Evolutionary conservation across 2,113 vertebrate species (phyloP).

Genomic region (Odobenus rosmarus): DNA sequence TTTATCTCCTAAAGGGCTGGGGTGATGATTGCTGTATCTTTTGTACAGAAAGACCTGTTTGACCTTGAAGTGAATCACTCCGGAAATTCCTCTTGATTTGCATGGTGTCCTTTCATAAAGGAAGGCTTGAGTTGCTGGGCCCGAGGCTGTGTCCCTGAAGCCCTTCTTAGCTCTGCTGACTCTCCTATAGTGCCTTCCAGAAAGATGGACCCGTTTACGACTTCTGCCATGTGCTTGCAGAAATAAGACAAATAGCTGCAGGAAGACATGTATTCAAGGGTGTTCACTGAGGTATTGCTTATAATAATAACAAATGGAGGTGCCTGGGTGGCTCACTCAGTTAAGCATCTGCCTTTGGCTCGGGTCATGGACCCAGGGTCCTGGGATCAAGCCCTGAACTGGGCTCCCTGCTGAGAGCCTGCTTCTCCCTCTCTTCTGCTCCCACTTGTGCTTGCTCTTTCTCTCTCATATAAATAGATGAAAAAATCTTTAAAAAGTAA

Average conservation of each 20-base stretch:
- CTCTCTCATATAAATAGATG: not conserved
- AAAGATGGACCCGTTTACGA: not conserved
- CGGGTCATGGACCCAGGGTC: not conserved
- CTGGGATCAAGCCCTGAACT: not conserved
- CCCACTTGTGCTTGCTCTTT: not conserved
- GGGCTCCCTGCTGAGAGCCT: too few relatives aligned
- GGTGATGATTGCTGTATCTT: not conserved
- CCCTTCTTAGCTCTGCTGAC: not conserved
- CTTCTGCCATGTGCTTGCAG: not conserved
- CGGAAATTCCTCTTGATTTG: not conserved
- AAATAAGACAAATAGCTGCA: not conserved
- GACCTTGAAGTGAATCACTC: not conserved
- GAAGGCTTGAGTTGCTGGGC: not conserved
- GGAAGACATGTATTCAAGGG: not conserved
- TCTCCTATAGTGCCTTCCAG: not conserved
- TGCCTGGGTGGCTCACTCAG: not conserved
- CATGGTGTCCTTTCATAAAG: not conserved
- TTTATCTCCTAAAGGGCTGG: not conserved
- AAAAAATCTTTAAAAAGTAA: not conserved
- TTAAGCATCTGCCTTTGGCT: not conserved
- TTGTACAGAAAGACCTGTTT: not conserved
- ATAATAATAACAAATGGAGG: not conserved
- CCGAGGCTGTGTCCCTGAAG: not conserved
- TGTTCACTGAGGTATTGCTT: not conserved
- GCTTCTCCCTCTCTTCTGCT: not conserved